Conservation (phyloP, 2,888 invertebrate species). For the Taphrorychus bicolor region DNA sequence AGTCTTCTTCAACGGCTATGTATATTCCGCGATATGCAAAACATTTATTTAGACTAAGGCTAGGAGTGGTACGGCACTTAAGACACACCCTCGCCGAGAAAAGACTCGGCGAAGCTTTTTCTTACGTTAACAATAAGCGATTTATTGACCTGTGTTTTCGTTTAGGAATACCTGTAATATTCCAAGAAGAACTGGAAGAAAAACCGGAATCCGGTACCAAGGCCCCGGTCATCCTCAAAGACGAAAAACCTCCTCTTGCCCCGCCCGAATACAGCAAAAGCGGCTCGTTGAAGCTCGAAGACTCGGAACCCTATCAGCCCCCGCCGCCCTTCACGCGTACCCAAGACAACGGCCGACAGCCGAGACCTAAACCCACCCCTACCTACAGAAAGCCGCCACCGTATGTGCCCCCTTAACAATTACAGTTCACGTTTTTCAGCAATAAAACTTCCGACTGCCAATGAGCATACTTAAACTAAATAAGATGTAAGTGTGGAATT, state of each 20-base stretch:
- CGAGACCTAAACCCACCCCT: constrained; percentile 83
- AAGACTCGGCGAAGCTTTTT: too few relatives aligned
- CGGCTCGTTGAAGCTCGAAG: constrained; percentile 58
- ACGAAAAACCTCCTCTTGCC: constrained; percentile 91
- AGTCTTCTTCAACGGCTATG: too few relatives aligned
- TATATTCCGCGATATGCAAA: too few relatives aligned
- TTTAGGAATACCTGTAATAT: constrained; percentile 82
- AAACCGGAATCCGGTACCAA: constrained; percentile 89
- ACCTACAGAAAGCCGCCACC: constrained; percentile 96
- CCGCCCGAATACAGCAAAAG: constrained; percentile 77
- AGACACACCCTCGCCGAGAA: too few relatives aligned
- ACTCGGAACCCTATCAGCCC: constrained; percentile 80
- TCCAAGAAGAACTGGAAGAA: constrained; percentile 93
- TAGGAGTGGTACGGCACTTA: too few relatives aligned
- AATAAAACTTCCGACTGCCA: constrained; percentile 41
- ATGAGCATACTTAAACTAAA: constrained; percentile 15
- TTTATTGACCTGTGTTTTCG: too few relatives aligned
- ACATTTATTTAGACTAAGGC: too few relatives aligned
- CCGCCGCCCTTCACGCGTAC: constrained; percentile 84
- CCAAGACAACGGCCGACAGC: constrained; percentile 75
- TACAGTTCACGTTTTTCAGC: constrained; percentile 58
- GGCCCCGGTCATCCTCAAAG: constrained; percentile 91
- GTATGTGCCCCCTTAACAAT: constrained; percentile 93
- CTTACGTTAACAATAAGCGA: too few relatives aligned
- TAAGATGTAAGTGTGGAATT: too few relatives aligned